Evolutionary conservation across 2,888 invertebrate species (phyloP).

Genomic region (Enoplolaimus lenunculus): DNA sequence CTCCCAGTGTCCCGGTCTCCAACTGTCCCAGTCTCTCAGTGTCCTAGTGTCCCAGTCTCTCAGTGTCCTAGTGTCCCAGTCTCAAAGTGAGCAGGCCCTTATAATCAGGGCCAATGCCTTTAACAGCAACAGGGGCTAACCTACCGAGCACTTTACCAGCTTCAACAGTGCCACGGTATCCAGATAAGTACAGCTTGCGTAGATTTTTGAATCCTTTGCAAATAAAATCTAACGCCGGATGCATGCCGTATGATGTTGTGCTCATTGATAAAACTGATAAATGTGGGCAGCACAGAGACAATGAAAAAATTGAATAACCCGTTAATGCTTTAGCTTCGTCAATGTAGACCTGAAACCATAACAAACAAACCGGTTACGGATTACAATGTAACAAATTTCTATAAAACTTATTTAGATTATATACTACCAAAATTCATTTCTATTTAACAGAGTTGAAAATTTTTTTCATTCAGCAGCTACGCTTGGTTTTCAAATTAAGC

Average conservation of each 20-base stretch:
- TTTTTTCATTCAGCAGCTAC: no score
- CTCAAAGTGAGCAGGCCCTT: no score
- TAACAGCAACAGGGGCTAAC: background rate
- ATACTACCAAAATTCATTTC: no score
- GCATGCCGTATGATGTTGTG: conserved; percentile 2
- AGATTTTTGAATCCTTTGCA: background rate
- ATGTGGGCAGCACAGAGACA: conserved; percentile 17
- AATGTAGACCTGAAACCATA: conserved; percentile 17
- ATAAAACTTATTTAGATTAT: no score
- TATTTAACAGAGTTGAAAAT: no score
- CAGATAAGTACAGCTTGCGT: background rate
- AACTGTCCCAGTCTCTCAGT: no score
- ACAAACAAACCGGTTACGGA: no score
- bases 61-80: no score
- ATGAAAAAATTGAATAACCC: conserved; percentile 12
- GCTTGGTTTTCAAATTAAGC: no score
- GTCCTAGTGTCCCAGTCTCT: no score
- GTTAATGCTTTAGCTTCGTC: conserved; percentile 17
- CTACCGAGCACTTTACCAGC: background rate
- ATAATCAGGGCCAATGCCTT: background rate
- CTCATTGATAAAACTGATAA: conserved; percentile 17
- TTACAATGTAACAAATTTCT: no score
- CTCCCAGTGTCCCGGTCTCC: no score
- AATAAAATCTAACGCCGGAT: background rate
- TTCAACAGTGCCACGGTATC: background rate